A percentile compares a stretch with the other conserved stretches of the same genome.
Evolutionary conservation across 1,140 invertebrate genomes (phyloP).

Genomic region (Drosophila lini): DNA sequence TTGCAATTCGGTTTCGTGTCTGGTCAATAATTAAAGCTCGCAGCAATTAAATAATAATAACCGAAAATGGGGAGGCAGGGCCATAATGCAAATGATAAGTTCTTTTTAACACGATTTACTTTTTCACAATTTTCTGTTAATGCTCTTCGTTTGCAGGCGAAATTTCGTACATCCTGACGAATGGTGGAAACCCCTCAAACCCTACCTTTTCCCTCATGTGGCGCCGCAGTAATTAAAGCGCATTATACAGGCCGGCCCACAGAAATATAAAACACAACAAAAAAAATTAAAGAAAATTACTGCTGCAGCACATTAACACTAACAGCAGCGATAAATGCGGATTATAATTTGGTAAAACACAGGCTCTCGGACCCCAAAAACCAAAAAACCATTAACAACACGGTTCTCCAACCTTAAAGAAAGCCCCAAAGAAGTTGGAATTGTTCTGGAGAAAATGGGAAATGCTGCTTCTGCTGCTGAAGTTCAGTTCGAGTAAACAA

Average conservation of each 20-base stretch:
- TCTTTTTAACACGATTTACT: slow-evolving; percentile 79
- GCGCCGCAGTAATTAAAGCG: slow-evolving; percentile 74
- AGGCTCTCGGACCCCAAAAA: slow-evolving; percentile 6
- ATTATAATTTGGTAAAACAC: slow-evolving; percentile 41
- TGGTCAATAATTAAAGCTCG: slow-evolving; percentile 72
- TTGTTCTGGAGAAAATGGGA: slow-evolving; percentile 17
- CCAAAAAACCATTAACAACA: slow-evolving; percentile 9
- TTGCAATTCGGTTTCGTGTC: slow-evolving; percentile 44
- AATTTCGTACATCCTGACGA: slow-evolving; percentile 27
- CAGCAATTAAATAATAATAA: slow-evolving; percentile 78
- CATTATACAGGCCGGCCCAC: slow-evolving; percentile 52
- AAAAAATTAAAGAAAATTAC: slow-evolving; percentile 41
- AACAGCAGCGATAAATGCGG: slow-evolving; percentile 45
- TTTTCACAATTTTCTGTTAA: slow-evolving; percentile 64
- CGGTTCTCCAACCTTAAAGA: slow-evolving; percentile 10
- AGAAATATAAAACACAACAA: background rate
- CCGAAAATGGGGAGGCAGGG: background rate
- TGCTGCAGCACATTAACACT: slow-evolving; percentile 40
- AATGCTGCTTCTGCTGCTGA: slow-evolving; percentile 13
- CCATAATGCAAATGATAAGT: slow-evolving; percentile 77
- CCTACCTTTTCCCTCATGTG: slow-evolving; percentile 8
- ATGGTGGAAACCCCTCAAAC: background rate
- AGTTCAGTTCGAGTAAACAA: slow-evolving; percentile 39
- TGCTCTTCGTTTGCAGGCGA: slow-evolving; percentile 21
- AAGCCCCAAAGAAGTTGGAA: slow-evolving; percentile 20